Conservation (phyloP, 30 jellyfish, hydroid and myxozoan genomes). For the Phacellophora camtschatica region DNA sequence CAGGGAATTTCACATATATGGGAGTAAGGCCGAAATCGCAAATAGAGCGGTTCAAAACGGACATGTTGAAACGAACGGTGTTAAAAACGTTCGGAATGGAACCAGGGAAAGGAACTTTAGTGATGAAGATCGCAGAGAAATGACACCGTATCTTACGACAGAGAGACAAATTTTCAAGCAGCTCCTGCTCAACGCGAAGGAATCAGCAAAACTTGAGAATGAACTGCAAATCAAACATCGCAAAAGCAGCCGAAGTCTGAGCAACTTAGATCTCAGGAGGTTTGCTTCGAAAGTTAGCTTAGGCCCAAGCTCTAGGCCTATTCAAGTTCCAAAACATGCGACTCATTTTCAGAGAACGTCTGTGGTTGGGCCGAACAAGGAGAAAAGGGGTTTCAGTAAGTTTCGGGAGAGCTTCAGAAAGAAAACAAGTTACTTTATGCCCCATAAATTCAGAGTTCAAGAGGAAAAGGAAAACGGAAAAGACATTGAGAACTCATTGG, state of each 20-base stretch:
- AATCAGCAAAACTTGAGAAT: slow-evolving; percentile 11
- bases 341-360: slow-evolving; percentile 9
- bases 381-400: slow-evolving; percentile 37
- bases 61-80: not conserved
- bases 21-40: slow-evolving; percentile 22
- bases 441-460: slow-evolving; percentile 51
- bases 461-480: slow-evolving; percentile 22
- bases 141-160: slow-evolving; percentile 45
- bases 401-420: slow-evolving; percentile 51
- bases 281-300: slow-evolving; percentile 4
- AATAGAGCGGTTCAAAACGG: not conserved
- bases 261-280: slow-evolving; percentile 40
- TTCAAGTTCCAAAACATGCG: no score
- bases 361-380: not conserved
- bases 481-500: slow-evolving; percentile 18
- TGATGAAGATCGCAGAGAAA: slow-evolving; percentile 13
- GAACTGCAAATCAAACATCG: slow-evolving; percentile 10
- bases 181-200: slow-evolving; percentile 39
- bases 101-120: not conserved
- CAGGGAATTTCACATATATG: slow-evolving; percentile 10
- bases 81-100: not conserved
- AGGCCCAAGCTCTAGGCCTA: not conserved
- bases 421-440: slow-evolving; percentile 47
- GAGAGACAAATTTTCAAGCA: slow-evolving; percentile 59
- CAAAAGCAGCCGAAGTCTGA: slow-evolving; percentile 6